Base-by-base conservation (phyloP, 2,113 vertebrate genomes). In the Agapornis roseicollis region DNA sequence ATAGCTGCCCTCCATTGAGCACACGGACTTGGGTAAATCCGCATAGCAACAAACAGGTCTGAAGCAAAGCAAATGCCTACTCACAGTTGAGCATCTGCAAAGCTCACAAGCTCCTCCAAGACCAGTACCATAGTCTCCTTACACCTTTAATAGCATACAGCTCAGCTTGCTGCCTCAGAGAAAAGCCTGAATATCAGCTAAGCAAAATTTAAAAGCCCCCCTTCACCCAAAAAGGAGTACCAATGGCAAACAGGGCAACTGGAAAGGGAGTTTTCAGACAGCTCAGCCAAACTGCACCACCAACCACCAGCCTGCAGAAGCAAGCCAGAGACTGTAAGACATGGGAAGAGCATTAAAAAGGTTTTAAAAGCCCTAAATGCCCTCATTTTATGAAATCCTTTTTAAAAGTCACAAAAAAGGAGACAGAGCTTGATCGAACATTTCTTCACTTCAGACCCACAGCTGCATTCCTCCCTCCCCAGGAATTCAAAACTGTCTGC, bases 401-500 rank as follows among this genome's bases (percentile, higher is more conserved):
- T 85, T 69, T 1, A 69, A 55, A 76, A 89, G 68, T 76, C 68
- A 85, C 49, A 20, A 41, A 91, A 91, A 88, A 78, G 22, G 52
- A 90, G 52, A 68, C 1, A 6, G 17, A 68, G 44, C 22, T 72
- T 69, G 65, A 93, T 13, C n/a, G 47, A 94, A 65, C 11, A 13
- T 50, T 80, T 86, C 55, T 80, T 83, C 66, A 19, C 53, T 73
- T 78, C 76, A 58, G 42, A 52, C 4, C 9, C 44, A 28, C 0
- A 1, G 63, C 3, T 56, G 23, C 77, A 42, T 70, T 94, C 80
- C 39, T 90, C 39, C 42, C 64, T 83, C 82, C 85, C 73, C 84
- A 90, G 80, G 61, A 95, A 95, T 85, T 79, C 88, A 72, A 76
- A 80, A 76, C 53, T 42, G 17, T 33, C 77, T 58, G 86, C 44